phyloP scores from a whole-genome alignment of 2,113 vertebrate genomes.

The Rostratula benghalensis region DNA sequence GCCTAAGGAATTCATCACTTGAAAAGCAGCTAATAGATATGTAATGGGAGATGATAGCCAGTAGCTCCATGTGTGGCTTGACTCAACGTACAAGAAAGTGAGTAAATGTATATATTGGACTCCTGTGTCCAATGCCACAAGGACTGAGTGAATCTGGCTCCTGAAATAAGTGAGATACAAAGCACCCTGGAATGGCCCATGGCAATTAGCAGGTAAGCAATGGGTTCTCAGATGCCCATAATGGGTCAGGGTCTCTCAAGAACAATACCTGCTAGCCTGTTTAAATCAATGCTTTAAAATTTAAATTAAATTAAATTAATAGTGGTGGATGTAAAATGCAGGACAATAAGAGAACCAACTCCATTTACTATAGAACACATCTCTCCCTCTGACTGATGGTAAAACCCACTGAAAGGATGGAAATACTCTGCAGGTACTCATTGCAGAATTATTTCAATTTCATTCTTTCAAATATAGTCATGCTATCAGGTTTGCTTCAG shows the following conservation, averaged over 20 bases:
- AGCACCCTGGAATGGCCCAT: neutral
- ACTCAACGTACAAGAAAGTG: neutral
- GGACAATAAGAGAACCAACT: neutral
- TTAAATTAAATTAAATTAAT: neutral
- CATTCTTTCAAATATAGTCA: neutral
- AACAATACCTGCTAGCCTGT: neutral
- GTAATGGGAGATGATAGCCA: neutral
- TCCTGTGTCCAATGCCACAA: neutral
- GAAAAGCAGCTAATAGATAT: neutral
- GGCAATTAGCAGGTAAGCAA: neutral
- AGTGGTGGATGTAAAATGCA: neutral
- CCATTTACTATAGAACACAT: neutral
- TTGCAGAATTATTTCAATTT: neutral
- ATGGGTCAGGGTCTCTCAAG: neutral
- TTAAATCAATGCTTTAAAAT: neutral
- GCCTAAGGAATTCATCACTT: neutral
- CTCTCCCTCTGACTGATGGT: neutral
- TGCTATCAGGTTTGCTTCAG: neutral
- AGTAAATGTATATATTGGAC: neutral
- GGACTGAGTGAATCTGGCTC: neutral
- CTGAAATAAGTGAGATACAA: neutral
- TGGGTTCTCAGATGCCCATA: neutral
- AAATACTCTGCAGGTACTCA: neutral
- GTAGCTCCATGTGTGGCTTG: neutral
- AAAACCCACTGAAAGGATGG: neutral